Base-by-base conservation (phyloP, 2,888 invertebrate genomes). In the Trachelus iudaicus region DNA sequence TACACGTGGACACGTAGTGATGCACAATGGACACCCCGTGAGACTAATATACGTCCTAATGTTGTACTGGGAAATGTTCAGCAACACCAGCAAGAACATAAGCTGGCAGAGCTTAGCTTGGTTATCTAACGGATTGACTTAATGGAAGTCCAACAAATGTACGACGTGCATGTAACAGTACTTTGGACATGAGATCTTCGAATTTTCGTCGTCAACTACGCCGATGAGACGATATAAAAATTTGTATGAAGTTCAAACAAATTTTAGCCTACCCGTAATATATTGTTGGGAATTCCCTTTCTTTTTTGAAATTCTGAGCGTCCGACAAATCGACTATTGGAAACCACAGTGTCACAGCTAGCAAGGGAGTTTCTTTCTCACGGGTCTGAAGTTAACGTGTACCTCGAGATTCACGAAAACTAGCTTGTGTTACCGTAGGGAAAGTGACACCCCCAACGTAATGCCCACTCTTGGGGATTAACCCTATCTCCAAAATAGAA, bases 141-240 rank as follows among this genome's bases (percentile, higher is more conserved):
- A 75, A 75, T 76, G 69, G 85, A 85, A 85, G 84, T 85, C 87
- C 83, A 81, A 83, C 81, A 83, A 87, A 82, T 85, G 86, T 84
- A 23, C 71, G 30, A 33, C 23, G 71, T 56, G 23, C 56, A 56
- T 23, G 56, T 56, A 79, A 69, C 76, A 77, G 73, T n/a, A 34
- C 31, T 75, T 76, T 76, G 74, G 33, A 9, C 33, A 71, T 23
- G 56, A 56, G 15, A 4, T 56, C 23, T 31, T 71, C 34, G 13
- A 71, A 71, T 71, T 31, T 69, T 33, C 71, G 2, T 71, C 4
- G 3, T 71, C 4, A 23, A 13, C 11, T 9, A 56, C 56, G 9
- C 9, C 9, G 23, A 23, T 9, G 40, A 56, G 6, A 56, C 23
- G 0, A 23, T 23, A 56, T 56, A 6, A 23, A 23, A 56, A 56